Evolutionary conservation across 1,140 invertebrate genomes (phyloP).

Genomic region (Cotesia vestalis): DNA sequence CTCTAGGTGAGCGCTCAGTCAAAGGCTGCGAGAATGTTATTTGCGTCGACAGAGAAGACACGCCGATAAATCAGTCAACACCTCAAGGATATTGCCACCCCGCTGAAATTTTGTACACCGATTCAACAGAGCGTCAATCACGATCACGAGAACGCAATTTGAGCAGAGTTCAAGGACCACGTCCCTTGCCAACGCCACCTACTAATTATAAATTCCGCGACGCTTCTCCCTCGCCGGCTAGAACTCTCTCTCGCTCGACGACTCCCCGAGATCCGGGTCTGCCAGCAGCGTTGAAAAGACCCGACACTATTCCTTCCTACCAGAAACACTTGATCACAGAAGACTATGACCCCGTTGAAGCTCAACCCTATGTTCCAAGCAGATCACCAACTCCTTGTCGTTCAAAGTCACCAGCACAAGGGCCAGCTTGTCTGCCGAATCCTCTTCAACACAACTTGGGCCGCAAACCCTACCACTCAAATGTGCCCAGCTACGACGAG

Average conservation of each 20-base stretch:
- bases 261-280: conserved; percentile 49
- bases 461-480: conserved; percentile 45
- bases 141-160: conserved; percentile 37
- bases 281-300: conserved; percentile 53
- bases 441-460: conserved; percentile 51
- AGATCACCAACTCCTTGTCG: conserved; percentile 57
- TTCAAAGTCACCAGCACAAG: conserved; percentile 53
- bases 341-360: conserved; percentile 51
- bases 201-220: conserved; percentile 58
- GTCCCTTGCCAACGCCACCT: conserved; percentile 60
- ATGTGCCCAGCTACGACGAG: conserved; percentile 34
- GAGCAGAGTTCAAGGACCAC: conserved; percentile 47
- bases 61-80: conserved; percentile 50
- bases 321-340: conserved; percentile 58
- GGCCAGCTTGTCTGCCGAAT: conserved; percentile 50
- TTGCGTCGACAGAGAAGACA: conserved; percentile 49
- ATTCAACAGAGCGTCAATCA: conserved; percentile 46
- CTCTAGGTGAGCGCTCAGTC: conserved; percentile 54
- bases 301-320: conserved; percentile 60
- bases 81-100: conserved; percentile 53
- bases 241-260: conserved; percentile 49
- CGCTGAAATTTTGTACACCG: conserved; percentile 56
- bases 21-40: conserved; percentile 38
- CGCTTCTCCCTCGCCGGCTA: conserved; percentile 51
- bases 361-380: conserved; percentile 50